Evolutionary conservation across 2,888 invertebrate species (phyloP).

Genomic region (Patella depressa): DNA sequence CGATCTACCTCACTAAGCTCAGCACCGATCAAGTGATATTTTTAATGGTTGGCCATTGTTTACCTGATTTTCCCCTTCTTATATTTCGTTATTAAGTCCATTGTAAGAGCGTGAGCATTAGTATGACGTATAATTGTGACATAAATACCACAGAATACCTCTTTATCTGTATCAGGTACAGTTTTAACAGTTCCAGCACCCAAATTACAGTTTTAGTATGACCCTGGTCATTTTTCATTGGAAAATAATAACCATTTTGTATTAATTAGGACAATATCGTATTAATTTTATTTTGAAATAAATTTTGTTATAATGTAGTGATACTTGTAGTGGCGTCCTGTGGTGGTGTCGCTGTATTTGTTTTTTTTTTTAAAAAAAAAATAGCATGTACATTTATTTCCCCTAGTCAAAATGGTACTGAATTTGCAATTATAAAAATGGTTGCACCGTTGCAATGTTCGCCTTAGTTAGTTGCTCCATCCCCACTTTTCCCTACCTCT

Average conservation of each 20-base stretch:
- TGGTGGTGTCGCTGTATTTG: constrained; percentile 6
- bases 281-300: background rate
- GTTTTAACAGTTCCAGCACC: background rate
- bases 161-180: constrained; percentile 1
- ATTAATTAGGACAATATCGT: background rate
- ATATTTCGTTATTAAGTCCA: background rate
- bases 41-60: constrained; percentile 13
- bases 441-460: too few species aligned
- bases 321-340: constrained; percentile 6
- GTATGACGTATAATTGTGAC: constrained; percentile 3
- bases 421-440: too few species aligned
- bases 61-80: background rate
- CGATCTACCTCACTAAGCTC: constrained; percentile 12
- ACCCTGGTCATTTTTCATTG: background rate
- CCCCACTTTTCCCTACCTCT: too few species aligned
- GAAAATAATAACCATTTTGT: constrained; percentile 4
- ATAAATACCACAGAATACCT: constrained; percentile 10
- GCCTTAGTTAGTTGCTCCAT: too few species aligned
- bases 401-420: too few species aligned
- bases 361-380: background rate
- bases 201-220: too few species aligned
- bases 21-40: constrained; percentile 13
- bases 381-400: too few species aligned
- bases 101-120: background rate
- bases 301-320: constrained; percentile 9